These are phyloP conservation scores for Coelinius sp. DNA, from an alignment of 2,888 invertebrate genomes.

Conservation along the genomic window DNA sequence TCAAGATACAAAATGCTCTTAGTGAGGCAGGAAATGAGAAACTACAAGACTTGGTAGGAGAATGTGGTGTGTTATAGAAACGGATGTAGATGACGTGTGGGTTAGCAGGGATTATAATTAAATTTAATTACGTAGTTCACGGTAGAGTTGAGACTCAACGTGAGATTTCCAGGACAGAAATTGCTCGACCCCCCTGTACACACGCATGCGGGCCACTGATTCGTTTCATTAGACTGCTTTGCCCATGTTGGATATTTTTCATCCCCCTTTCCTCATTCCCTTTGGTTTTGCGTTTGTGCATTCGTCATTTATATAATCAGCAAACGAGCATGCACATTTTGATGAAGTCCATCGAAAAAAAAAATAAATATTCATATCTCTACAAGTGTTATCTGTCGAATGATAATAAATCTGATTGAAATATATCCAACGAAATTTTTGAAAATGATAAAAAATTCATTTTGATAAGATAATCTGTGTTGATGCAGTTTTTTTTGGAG, in stretches of 20 bases:
- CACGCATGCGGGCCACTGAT: slow-evolving; percentile 24
- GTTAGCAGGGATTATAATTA: slow-evolving; percentile 61
- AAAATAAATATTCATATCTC: neutral
- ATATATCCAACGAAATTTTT: neutral
- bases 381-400: neutral
- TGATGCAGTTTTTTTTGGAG: slow-evolving; percentile 1
- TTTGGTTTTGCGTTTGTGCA: neutral
- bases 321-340: neutral
- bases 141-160: slow-evolving; percentile 57
- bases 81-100: slow-evolving; percentile 56
- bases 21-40: neutral
- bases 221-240: slow-evolving; percentile 1
- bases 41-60: neutral
- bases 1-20: neutral
- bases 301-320: neutral
- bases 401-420: neutral
- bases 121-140: slow-evolving; percentile 64
- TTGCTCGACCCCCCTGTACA: slow-evolving; percentile 45
- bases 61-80: slow-evolving; percentile 25
- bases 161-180: slow-evolving; percentile 55
- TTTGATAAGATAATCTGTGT: neutral
- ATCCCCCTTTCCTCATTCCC: neutral
- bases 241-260: neutral
- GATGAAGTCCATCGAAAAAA: neutral
- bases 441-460: neutral